These are phyloP conservation scores for Chloromyia formosa DNA, from an alignment of 2,888 invertebrate genomes.

Conservation along the genomic window DNA sequence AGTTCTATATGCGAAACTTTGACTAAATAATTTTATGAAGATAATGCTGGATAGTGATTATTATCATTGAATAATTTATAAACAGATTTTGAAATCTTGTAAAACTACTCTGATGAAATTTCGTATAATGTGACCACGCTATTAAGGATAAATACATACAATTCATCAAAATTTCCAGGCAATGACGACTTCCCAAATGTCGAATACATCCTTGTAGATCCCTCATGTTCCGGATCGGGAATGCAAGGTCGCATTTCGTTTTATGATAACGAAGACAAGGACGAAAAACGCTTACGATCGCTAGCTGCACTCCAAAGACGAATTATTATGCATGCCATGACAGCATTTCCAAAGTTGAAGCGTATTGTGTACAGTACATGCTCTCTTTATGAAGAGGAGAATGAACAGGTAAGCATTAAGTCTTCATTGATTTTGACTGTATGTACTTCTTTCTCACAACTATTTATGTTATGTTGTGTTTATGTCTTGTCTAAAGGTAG, in stretches of 20 bases:
- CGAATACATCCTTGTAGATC: conserved; percentile 93
- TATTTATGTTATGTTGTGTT: conserved; percentile 54
- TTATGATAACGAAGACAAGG: conserved; percentile 66
- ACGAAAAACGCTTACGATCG: conserved; percentile 69
- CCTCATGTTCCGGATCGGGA: conserved; percentile 95
- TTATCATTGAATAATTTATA: too few relatives aligned
- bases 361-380: conserved; percentile 96
- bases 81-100: too few relatives aligned
- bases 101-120: too few relatives aligned
- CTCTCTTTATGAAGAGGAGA: conserved; percentile 88
- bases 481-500: too few relatives aligned
- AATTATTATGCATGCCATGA: conserved; percentile 86
- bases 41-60: too few relatives aligned
- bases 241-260: conserved; percentile 67
- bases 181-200: conserved; percentile 71
- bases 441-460: neutral
- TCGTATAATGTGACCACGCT: too few relatives aligned
- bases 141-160: too few relatives aligned
- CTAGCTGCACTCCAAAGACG: conserved; percentile 82
- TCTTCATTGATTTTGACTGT: neutral
- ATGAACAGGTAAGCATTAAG: conserved; percentile 78
- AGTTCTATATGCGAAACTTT: too few relatives aligned
- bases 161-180: conserved; percentile 54
- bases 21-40: too few relatives aligned
- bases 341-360: conserved; percentile 81